Percentiles rank a stretch among this genome's conserved stretches.
These are phyloP conservation scores for Pantala flavescens DNA, from an alignment of 1,140 invertebrate species.

Conservation along the genomic window DNA sequence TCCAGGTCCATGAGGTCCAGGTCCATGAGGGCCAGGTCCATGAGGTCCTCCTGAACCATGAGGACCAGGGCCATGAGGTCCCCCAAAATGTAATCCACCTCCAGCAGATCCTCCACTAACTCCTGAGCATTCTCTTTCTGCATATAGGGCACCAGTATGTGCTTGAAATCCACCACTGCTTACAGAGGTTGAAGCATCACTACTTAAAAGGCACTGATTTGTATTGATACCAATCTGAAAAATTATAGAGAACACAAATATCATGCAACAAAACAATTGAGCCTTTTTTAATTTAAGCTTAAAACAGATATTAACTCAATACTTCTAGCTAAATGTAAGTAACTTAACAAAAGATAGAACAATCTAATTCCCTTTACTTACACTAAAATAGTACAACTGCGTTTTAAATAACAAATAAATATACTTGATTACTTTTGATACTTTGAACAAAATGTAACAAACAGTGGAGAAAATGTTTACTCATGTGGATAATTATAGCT, in stretches of 20 bases:
- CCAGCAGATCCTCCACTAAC: background rate
- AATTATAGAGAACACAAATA: background rate
- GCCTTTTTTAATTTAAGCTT: too few relatives aligned
- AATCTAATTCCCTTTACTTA: too few relatives aligned
- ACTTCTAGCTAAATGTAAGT: too few relatives aligned
- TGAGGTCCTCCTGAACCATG: conserved; percentile 22
- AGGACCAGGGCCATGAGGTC: conserved; percentile 15
- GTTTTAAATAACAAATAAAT: too few relatives aligned
- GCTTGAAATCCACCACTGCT: conserved; percentile 33
- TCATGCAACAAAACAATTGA: too few relatives aligned
- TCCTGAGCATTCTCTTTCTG: conserved; percentile 33
- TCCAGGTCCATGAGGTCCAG: conserved; percentile 10
- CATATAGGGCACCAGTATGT: conserved; percentile 32
- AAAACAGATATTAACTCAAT: too few relatives aligned
- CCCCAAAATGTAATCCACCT: background rate
- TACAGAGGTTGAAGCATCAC: conserved; percentile 32
- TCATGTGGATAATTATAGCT: too few relatives aligned
- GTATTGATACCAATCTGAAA: conserved; percentile 21
- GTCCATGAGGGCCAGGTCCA: conserved; percentile 12
- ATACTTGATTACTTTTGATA: too few relatives aligned
- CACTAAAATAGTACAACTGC: too few relatives aligned
- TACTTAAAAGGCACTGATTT: conserved; percentile 33
- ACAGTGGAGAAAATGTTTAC: too few relatives aligned
- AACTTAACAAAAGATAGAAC: too few relatives aligned
- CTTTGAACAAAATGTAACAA: too few relatives aligned